phyloP scores from a whole-genome alignment of 2,113 vertebrate genomes.

The Ictalurus punctatus region DNA sequence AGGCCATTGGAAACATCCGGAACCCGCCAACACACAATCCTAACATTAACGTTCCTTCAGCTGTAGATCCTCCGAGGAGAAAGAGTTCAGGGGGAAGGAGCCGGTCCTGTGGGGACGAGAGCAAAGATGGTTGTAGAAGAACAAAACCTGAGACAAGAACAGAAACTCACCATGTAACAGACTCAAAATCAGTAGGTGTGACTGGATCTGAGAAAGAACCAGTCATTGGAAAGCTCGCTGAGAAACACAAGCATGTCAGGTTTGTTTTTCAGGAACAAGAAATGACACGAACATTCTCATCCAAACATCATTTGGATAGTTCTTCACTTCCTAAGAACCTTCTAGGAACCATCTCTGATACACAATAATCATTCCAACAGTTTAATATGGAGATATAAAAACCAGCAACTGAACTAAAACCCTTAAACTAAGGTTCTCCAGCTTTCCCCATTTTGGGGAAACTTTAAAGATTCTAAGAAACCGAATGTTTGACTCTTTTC shows the following conservation, averaged over 20 bases:
- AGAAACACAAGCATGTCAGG: constrained; percentile 62
- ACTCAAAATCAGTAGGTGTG: constrained; percentile 58
- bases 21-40: constrained; percentile 53
- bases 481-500: not conserved
- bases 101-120: constrained; percentile 31
- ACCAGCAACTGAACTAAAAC: not conserved
- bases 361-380: not conserved
- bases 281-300: not conserved
- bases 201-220: constrained; percentile 56
- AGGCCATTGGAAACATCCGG: constrained; percentile 71
- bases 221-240: constrained; percentile 21
- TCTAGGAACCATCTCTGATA: not conserved
- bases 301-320: not conserved
- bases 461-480: not conserved
- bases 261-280: constrained; percentile 60
- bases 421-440: not conserved
- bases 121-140: constrained; percentile 26
- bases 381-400: not conserved
- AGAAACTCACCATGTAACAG: constrained; percentile 15
- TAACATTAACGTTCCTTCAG: not conserved
- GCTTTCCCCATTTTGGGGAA: not conserved
- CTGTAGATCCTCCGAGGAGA: not conserved
- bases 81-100: constrained; percentile 39
- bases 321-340: not conserved
- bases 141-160: constrained; percentile 41